Evolutionary conservation across 2,113 vertebrate species (phyloP).

Genomic region (Acrocephalus kingi): DNA sequence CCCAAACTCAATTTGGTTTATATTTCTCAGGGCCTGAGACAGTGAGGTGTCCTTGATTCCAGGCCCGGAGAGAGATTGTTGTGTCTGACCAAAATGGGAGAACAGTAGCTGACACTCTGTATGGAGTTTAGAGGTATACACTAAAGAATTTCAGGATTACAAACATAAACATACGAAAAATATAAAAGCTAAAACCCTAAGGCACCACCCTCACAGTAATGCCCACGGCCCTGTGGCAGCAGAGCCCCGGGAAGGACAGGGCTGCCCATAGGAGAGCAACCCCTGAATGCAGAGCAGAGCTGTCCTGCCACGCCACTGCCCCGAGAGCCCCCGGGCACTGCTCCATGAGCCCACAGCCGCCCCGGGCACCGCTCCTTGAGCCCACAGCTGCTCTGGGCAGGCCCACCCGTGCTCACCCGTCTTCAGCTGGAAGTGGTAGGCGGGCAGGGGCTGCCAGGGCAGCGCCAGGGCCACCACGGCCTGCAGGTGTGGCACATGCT

Average conservation of each 20-base stretch:
- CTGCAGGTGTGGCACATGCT: constrained; percentile 86
- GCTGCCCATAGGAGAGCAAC: too few species aligned
- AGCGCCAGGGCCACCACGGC: constrained; percentile 83
- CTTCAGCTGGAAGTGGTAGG: constrained; percentile 86
- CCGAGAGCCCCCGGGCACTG: too few species aligned
- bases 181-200: neutral
- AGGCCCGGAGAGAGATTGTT: neutral
- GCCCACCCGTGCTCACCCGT: constrained; percentile 84
- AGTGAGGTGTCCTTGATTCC: neutral
- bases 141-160: neutral
- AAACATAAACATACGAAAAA: accelerated
- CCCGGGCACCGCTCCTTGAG: too few species aligned
- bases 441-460: constrained; percentile 84
- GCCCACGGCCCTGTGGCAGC: neutral
- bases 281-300: neutral
- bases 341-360: too few species aligned
- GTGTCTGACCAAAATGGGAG: neutral
- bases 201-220: too few species aligned
- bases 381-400: accelerated
- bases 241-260: neutral
- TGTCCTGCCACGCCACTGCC: neutral
- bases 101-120: accelerated
- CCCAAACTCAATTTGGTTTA: neutral
- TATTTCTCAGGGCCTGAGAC: neutral
- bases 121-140: too few species aligned